A percentile compares a stretch with the other conserved stretches of the same genome.
These are phyloP conservation scores for Strongylocentrotus purpuratus DNA, from an alignment of 35 echinoderm and acorn worm genomes.

Conservation along the genomic window DNA sequence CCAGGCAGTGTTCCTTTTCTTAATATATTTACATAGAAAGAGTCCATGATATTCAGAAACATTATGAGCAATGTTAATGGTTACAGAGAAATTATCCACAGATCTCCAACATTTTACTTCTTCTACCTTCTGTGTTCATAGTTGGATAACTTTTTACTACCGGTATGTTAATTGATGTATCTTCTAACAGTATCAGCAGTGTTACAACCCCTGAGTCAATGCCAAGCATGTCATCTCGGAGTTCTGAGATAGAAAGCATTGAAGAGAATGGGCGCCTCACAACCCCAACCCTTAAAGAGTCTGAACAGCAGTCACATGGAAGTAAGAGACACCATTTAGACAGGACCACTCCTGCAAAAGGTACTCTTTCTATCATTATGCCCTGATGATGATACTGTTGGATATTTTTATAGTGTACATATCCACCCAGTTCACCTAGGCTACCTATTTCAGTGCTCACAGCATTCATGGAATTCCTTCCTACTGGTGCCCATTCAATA, in stretches of 20 bases:
- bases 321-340: conserved; percentile 76
- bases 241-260: conserved; percentile 56
- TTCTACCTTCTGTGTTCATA: background rate
- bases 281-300: conserved; percentile 70
- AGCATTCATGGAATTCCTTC: too few relatives aligned
- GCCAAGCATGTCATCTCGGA: conserved; percentile 58
- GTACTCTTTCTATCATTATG: conserved; percentile 24
- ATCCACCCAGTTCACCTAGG: too few relatives aligned
- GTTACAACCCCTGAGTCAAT: conserved; percentile 85
- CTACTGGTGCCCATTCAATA: too few relatives aligned
- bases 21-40: too few relatives aligned
- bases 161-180: background rate
- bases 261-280: conserved; percentile 77
- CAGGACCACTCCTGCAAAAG: conserved; percentile 84
- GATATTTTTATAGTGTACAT: too few relatives aligned
- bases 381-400: too few relatives aligned
- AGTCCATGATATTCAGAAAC: too few relatives aligned
- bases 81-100: too few relatives aligned
- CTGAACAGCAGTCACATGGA: background rate
- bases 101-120: too few relatives aligned
- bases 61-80: too few relatives aligned
- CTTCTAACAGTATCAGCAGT: conserved; percentile 76
- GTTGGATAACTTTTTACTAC: background rate
- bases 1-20: too few relatives aligned
- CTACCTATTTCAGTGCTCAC: too few relatives aligned